A percentile compares a stretch with the other conserved stretches of the same genome.
phyloP scores from a whole-genome alignment of 2,888 invertebrate genomes.

The Ischnus inquisitorius region DNA sequence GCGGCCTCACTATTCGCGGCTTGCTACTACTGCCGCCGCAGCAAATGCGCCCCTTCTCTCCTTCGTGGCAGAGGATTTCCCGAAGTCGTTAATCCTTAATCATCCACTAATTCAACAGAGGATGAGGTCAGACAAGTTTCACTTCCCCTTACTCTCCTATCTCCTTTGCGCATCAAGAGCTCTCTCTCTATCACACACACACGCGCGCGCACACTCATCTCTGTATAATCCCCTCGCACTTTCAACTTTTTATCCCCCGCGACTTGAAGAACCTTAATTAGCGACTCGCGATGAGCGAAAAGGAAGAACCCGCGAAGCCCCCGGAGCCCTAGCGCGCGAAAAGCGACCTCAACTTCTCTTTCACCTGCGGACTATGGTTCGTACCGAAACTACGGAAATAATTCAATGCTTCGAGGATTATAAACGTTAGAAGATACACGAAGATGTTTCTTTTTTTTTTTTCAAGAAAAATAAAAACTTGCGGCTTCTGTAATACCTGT shows the following conservation, averaged over 20 bases:
- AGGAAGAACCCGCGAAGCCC: constrained; percentile 6
- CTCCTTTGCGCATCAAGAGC: constrained; percentile 13
- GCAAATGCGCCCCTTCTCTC: constrained; percentile 40
- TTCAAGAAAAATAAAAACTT: constrained; percentile 3
- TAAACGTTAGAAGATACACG: neutral
- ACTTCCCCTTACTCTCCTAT: constrained; percentile 66
- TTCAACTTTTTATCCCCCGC: constrained; percentile 59
- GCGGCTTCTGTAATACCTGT: neutral
- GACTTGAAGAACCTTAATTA: constrained; percentile 59
- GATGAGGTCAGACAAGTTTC: constrained; percentile 70
- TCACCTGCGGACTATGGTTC: constrained; percentile 30
- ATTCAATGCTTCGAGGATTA: constrained; percentile 42
- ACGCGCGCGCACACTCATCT: constrained; percentile 4
- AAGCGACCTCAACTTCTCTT: constrained; percentile 43
- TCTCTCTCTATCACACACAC: constrained; percentile 2
- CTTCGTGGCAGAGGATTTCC: constrained; percentile 58
- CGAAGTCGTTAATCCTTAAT: constrained; percentile 75
- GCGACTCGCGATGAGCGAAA: constrained; percentile 56
- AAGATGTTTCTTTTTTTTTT: neutral
- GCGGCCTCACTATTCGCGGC: constrained; percentile 22
- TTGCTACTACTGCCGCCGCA: constrained; percentile 22
- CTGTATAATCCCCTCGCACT: constrained; percentile 17
- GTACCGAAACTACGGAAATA: constrained; percentile 38
- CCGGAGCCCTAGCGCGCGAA: constrained; percentile 12
- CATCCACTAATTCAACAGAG: constrained; percentile 71